These are phyloP conservation scores for Pinna nobilis DNA, from an alignment of 1,140 invertebrate species.

Conservation along the genomic window DNA sequence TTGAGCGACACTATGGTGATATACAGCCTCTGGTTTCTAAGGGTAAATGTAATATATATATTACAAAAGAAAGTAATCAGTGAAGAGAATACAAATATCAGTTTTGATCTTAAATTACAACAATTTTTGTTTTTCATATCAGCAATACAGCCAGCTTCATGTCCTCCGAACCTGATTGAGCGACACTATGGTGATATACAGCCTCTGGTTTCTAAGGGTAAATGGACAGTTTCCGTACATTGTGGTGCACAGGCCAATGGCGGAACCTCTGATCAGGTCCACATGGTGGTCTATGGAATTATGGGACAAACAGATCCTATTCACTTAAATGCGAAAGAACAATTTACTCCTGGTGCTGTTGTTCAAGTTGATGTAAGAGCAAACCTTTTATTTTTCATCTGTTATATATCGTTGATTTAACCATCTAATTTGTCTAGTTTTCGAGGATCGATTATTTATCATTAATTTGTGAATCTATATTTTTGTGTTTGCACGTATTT, in stretches of 20 bases:
- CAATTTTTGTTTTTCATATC: slow-evolving; percentile 6
- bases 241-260: slow-evolving; percentile 49
- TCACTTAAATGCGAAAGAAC: slow-evolving; percentile 51
- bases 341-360: slow-evolving; percentile 54
- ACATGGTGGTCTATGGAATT: slow-evolving; percentile 59
- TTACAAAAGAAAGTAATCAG: too few species aligned
- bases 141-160: slow-evolving; percentile 21
- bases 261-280: slow-evolving; percentile 51
- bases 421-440: too few species aligned
- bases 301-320: slow-evolving; percentile 56
- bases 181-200: slow-evolving; percentile 18
- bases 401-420: background rate
- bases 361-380: slow-evolving; percentile 48
- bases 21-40: slow-evolving; percentile 15
- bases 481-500: background rate
- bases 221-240: slow-evolving; percentile 49
- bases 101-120: too few species aligned
- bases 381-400: slow-evolving; percentile 6
- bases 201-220: slow-evolving; percentile 29
- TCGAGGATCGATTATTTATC: too few species aligned
- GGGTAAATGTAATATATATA: slow-evolving; percentile 34
- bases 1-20: slow-evolving; percentile 22
- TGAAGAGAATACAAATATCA: too few species aligned
- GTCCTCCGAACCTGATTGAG: slow-evolving; percentile 36
- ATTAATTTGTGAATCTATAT: too few species aligned